Conservation (phyloP, 1,140 invertebrate genomes). For the Drosophila ercepeae region DNA sequence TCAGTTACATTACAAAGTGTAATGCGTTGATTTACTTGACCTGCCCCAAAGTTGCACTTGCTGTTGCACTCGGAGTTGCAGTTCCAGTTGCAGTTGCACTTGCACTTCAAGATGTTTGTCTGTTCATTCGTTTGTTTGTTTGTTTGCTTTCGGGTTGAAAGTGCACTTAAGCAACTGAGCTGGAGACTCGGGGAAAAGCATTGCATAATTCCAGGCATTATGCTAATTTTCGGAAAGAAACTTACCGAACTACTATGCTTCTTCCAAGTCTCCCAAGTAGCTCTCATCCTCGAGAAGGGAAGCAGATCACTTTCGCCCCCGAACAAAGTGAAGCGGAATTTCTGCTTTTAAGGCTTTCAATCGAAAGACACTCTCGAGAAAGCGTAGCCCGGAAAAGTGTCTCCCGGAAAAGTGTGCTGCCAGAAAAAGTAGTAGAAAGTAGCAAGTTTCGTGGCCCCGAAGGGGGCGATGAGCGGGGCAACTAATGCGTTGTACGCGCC, state of each 20-base stretch:
- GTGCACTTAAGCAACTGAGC: slow-evolving; percentile 66
- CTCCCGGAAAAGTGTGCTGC: slow-evolving; percentile 51
- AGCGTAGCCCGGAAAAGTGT: slow-evolving; percentile 58
- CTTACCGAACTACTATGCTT: slow-evolving; percentile 53
- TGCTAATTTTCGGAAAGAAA: slow-evolving; percentile 69
- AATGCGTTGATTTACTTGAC: slow-evolving; percentile 74
- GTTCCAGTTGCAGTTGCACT: slow-evolving; percentile 16
- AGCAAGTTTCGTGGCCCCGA: neutral
- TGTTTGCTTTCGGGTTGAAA: slow-evolving; percentile 53
- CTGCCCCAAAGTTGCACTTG: slow-evolving; percentile 15
- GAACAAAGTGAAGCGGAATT: slow-evolving; percentile 38
- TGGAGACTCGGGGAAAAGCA: slow-evolving; percentile 53
- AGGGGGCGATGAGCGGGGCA: slow-evolving; percentile 42
- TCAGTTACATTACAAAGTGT: slow-evolving; percentile 64
- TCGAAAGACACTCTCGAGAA: slow-evolving; percentile 73
- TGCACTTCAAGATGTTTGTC: slow-evolving; percentile 24
- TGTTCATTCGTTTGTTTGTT: slow-evolving; percentile 39
- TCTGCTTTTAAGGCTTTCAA: slow-evolving; percentile 74
- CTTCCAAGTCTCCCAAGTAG: slow-evolving; percentile 61
- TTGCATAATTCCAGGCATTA: slow-evolving; percentile 79
- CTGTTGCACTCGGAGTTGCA: slow-evolving; percentile 18
- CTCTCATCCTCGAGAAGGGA: slow-evolving; percentile 26
- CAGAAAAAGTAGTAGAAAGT: slow-evolving; percentile 33
- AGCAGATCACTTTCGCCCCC: slow-evolving; percentile 66
- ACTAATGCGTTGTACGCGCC: slow-evolving; percentile 83